Percentiles rank a stretch among this genome's conserved stretches.
Conservation (phyloP, 2,888 invertebrate species). For the Drosophila acutilabella region DNA sequence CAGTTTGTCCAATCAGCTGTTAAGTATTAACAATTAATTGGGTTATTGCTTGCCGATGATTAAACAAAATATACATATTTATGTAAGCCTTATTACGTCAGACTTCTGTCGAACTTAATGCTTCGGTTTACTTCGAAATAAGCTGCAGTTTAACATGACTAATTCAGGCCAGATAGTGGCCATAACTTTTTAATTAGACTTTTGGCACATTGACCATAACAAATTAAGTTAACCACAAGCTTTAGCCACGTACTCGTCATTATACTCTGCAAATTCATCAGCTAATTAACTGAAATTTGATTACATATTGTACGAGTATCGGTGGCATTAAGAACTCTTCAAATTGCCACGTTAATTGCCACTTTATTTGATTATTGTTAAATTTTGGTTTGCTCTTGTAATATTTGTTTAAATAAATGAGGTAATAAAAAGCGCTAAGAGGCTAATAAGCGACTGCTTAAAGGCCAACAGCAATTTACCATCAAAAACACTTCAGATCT, state of each 20-base stretch:
- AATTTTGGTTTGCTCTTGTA: slow-evolving; percentile 1
- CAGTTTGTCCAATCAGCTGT: background rate
- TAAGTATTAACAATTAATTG: background rate
- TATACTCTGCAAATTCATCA: slow-evolving; percentile 30
- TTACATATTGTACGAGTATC: slow-evolving; percentile 3
- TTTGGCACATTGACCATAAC: slow-evolving; percentile 15
- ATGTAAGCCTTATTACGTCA: slow-evolving; percentile 12
- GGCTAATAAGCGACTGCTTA: slow-evolving; percentile 35
- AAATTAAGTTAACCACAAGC: slow-evolving; percentile 2
- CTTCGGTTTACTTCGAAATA: slow-evolving; percentile 2
- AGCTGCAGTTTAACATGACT: slow-evolving; percentile 17
- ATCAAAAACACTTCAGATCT: slow-evolving; percentile 2
- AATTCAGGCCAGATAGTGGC: slow-evolving; percentile 6
- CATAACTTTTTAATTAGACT: slow-evolving; percentile 56
- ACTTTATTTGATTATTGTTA: slow-evolving; percentile 22
- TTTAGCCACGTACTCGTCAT: background rate
- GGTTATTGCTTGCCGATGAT: background rate
- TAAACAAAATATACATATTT: slow-evolving; percentile 11
- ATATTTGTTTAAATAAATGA: slow-evolving; percentile 39
- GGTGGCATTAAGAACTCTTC: slow-evolving; percentile 35
- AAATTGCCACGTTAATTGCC: slow-evolving; percentile 48
- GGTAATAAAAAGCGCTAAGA: slow-evolving; percentile 13
- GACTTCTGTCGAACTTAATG: slow-evolving; percentile 10
- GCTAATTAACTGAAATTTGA: slow-evolving; percentile 52
- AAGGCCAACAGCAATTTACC: slow-evolving; percentile 12